Conservation (phyloP, 2,888 invertebrate genomes). For the Brenthis ino region DNA sequence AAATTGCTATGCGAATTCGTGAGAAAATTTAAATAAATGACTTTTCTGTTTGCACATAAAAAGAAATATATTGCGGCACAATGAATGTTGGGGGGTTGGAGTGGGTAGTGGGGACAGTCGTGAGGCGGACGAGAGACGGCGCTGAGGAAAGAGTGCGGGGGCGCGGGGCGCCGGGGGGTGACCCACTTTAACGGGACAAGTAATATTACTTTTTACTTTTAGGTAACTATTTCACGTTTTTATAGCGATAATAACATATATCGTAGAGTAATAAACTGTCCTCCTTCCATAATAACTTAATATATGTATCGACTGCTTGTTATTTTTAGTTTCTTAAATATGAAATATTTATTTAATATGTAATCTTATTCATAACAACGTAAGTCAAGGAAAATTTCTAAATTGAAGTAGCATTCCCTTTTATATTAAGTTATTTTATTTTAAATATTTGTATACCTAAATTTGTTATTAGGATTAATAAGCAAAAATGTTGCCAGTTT, state of each 20-base stretch:
- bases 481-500: constrained; percentile 13
- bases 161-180: constrained; percentile 62
- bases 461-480: constrained; percentile 13
- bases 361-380: not conserved
- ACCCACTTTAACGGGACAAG: constrained; percentile 83
- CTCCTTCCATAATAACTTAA: constrained; percentile 16
- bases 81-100: constrained; percentile 77
- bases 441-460: not conserved
- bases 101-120: constrained; percentile 69
- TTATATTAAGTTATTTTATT: not conserved
- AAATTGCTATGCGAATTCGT: constrained; percentile 83
- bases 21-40: constrained; percentile 83
- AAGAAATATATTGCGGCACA: constrained; percentile 83
- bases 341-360: not conserved
- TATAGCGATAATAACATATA: constrained; percentile 76
- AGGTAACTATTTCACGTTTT: constrained; percentile 82
- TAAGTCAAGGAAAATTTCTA: no score
- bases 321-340: constrained; percentile 1
- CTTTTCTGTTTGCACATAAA: constrained; percentile 83
- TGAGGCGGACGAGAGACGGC: constrained; percentile 67
- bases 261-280: constrained; percentile 36
- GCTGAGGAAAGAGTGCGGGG: constrained; percentile 49
- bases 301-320: constrained; percentile 3
- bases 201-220: constrained; percentile 83
- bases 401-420: not conserved